phyloP scores from a whole-genome alignment of 2,797 vertebrate genomes.

The Onychomys arenicola region DNA sequence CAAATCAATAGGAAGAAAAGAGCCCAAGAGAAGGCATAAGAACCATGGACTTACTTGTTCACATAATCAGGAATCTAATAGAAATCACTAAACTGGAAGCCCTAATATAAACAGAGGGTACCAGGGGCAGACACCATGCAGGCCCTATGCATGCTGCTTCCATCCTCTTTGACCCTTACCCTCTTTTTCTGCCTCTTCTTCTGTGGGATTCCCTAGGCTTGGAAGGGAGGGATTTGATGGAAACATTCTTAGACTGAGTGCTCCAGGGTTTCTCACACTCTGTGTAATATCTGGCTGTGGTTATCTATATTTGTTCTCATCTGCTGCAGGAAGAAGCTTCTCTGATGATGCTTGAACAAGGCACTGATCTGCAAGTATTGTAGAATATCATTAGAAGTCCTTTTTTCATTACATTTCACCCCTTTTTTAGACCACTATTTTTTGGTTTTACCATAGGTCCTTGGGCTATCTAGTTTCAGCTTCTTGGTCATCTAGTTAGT shows the following conservation, averaged over 20 bases:
- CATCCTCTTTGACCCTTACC: too few species aligned
- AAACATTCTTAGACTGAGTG: too few species aligned
- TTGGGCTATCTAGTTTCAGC: not conserved
- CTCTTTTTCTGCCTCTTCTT: not conserved
- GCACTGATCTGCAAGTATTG: too few species aligned
- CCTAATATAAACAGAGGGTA: not conserved
- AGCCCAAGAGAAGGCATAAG: not conserved
- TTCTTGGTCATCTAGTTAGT: not conserved
- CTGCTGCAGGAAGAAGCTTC: not conserved
- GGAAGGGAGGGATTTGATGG: too few species aligned
- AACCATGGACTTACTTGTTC: too few species aligned
- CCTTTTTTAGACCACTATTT: too few species aligned
- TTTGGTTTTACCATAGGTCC: not conserved
- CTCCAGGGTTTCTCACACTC: too few species aligned
- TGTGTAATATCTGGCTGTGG: not conserved
- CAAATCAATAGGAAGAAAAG: not conserved
- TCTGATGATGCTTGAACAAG: not conserved
- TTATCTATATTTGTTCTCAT: not conserved
- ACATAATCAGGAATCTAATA: not conserved
- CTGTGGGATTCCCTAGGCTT: not conserved
- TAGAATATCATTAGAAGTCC: not conserved
- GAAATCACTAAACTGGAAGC: not conserved
- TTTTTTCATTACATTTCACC: not conserved
- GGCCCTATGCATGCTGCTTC: not conserved
- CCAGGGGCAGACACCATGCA: too few species aligned